phyloP scores from a whole-genome alignment of 2,888 invertebrate species.

The Lasius platythorax region DNA sequence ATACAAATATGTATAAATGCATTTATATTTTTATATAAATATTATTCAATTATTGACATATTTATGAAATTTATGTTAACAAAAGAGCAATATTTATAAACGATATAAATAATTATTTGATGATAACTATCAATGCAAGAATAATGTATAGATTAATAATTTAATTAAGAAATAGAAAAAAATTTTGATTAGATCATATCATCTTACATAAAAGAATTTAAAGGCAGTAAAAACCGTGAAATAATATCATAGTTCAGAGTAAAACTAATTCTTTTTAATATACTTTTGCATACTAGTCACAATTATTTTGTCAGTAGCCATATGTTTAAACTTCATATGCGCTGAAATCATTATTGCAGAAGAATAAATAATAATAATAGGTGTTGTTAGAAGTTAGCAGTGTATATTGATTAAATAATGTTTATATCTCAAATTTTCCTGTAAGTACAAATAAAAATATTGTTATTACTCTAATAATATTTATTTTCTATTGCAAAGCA shows the following conservation, averaged over 20 bases:
- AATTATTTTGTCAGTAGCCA: too few species aligned
- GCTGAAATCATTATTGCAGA: too few species aligned
- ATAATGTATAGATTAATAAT: not conserved
- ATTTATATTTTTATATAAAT: not conserved
- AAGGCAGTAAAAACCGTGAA: too few species aligned
- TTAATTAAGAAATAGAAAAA: too few species aligned
- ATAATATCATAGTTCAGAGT: too few species aligned
- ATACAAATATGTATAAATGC: not conserved
- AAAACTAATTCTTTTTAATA: too few species aligned
- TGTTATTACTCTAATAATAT: not conserved
- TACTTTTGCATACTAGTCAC: too few species aligned
- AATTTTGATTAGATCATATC: too few species aligned
- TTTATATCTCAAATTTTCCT: not conserved
- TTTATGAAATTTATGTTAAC: not conserved
- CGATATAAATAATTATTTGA: not conserved
- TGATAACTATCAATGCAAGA: not conserved
- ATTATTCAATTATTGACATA: not conserved
- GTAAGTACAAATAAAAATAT: not conserved
- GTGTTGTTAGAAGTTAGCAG: too few species aligned
- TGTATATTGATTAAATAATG: not conserved
- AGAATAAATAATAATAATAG: too few species aligned
- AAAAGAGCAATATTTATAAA: not conserved
- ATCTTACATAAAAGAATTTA: too few species aligned
- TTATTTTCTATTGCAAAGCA: not conserved
- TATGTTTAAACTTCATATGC: too few species aligned